A percentile compares a stretch with the other conserved stretches of the same genome.
Conservation (phyloP, 2,888 invertebrate species). For the Deroplatys truncata region DNA sequence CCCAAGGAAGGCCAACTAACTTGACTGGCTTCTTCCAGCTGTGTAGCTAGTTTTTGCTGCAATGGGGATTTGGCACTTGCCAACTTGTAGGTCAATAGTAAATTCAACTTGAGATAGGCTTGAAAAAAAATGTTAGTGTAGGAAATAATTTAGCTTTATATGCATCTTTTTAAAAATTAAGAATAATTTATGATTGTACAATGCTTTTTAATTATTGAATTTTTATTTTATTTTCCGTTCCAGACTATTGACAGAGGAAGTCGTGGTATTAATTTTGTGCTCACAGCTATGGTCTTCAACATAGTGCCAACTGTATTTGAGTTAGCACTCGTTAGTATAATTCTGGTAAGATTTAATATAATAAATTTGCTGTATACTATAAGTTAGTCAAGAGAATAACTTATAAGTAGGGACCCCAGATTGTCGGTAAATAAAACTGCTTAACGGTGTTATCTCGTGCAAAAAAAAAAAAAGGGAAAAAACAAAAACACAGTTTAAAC, state of each 20-base stretch:
- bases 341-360: conserved; percentile 58
- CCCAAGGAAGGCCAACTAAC: too few relatives aligned
- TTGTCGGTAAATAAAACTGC: too few relatives aligned
- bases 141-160: background rate
- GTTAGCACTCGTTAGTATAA: conserved; percentile 79
- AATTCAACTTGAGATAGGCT: too few relatives aligned
- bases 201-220: background rate
- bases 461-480: too few relatives aligned
- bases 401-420: too few relatives aligned
- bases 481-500: too few relatives aligned
- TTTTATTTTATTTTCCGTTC: conserved; percentile 6
- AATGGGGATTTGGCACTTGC: too few relatives aligned
- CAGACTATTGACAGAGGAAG: conserved; percentile 87
- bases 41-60: too few relatives aligned
- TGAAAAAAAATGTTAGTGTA: background rate
- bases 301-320: conserved; percentile 95
- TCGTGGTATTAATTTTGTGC: conserved; percentile 95
- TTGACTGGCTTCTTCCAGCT: too few relatives aligned
- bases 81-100: too few relatives aligned
- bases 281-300: conserved; percentile 96
- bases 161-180: background rate
- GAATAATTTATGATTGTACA: background rate
- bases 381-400: too few relatives aligned
- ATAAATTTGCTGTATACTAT: background rate
- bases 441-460: too few relatives aligned